Conservation (phyloP, 2,113 vertebrate genomes). For the Motacilla tschutschensis region DNA sequence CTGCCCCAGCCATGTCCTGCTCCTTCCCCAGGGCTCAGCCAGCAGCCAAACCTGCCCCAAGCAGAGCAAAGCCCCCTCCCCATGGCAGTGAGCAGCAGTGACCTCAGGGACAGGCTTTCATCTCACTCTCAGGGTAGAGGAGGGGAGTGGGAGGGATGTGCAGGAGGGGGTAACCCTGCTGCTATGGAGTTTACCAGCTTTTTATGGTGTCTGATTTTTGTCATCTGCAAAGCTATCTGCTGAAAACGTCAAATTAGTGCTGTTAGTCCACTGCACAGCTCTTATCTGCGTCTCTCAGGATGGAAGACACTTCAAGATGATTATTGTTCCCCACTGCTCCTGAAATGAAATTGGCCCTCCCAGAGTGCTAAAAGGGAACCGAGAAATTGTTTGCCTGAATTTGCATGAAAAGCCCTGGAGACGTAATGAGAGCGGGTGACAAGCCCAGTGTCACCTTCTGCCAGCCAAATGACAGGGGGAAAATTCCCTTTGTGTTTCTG, state of each 20-base stretch:
- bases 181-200: slow-evolving; percentile 20
- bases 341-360: slow-evolving; percentile 65
- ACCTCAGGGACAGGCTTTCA: not conserved
- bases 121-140: not conserved
- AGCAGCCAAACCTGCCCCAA: not conserved
- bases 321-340: slow-evolving; percentile 53
- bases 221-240: slow-evolving; percentile 64
- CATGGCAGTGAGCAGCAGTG: not conserved
- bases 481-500: slow-evolving; percentile 16
- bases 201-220: slow-evolving; percentile 59
- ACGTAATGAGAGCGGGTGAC: slow-evolving; percentile 54
- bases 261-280: slow-evolving; percentile 49
- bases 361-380: slow-evolving; percentile 52
- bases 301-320: slow-evolving; percentile 64
- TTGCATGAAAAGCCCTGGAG: slow-evolving; percentile 68
- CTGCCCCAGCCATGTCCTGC: not conserved
- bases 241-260: slow-evolving; percentile 59
- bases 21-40: not conserved
- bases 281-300: slow-evolving; percentile 73
- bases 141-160: not conserved
- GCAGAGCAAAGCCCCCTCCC: not conserved
- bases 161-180: slow-evolving; percentile 9
- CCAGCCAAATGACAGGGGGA: not conserved
- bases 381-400: slow-evolving; percentile 68
- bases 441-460: slow-evolving; percentile 42